Base-by-base conservation (phyloP, 30 jellyfish, hydroid and myxozoan genomes). In the Aurelia aurita region DNA sequence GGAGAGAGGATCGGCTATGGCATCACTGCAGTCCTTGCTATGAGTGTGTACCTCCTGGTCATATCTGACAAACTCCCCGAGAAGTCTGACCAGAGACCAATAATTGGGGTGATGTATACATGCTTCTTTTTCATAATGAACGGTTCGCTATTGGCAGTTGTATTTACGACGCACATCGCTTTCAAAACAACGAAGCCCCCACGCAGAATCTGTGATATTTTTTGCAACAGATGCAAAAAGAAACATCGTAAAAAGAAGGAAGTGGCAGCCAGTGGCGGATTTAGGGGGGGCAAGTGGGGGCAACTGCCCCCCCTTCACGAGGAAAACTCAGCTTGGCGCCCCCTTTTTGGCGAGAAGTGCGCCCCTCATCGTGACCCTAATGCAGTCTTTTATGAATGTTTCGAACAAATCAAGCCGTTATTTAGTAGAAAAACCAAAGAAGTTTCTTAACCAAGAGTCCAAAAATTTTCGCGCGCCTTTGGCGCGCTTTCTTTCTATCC, bases 21-120 rank as follows among this genome's bases (percentile, higher is more conserved):
- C 22, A 87, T 89, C 82, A 81, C 97, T 11, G 75, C 75, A 13
- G 86, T 89, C 22, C 82, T 89, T 55, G 89, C 94, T 22, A 75
- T 89, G 85, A 74, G 87, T 72, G 97, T 89, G 0, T 89, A 81
- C 58, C 61, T 89, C 21, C 78, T 81, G 32, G 95, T 89, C 1
- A 83, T 89, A 28, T 81, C 95, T 3, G 94, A 81, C 20, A 89
- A 82, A 77, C 62, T 89, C 12, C 97, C 97, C 23, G 95, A 83
- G 49, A 81, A 82, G 46, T 82, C 95, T 2, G 88, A 89, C 45
- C 64, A 69, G 53, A 51, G 47, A 47, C 97, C 97, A 21, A 44
- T 83, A 58, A 20, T 89, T 19, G 97, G 97, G 19, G 83, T 89
- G 3, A 23, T 87, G 59, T 89, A 69, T 69, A 74, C 70, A 5